Conservation (phyloP, 2,888 invertebrate genomes). For the Argynnis bischoffii region DNA sequence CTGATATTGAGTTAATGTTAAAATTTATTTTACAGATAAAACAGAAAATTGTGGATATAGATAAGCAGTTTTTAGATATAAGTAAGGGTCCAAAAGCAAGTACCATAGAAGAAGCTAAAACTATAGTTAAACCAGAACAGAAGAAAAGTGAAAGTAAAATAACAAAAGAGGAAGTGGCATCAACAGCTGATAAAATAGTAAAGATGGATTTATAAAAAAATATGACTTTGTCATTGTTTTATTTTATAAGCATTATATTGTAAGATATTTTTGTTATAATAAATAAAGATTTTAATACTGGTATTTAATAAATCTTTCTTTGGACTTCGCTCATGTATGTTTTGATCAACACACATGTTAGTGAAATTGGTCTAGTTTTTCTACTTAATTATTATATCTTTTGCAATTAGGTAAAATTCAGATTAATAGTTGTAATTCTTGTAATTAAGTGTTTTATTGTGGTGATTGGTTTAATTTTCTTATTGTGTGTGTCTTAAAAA, state of each 20-base stretch:
- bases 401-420: too few species aligned
- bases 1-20: background rate
- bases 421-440: too few species aligned
- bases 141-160: conserved; percentile 56
- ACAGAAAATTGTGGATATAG: conserved; percentile 70
- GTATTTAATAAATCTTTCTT: too few species aligned
- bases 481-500: too few species aligned
- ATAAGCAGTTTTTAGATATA: conserved; percentile 69
- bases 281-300: background rate
- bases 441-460: too few species aligned
- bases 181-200: conserved; percentile 60
- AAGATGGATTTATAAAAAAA: conserved; percentile 69
- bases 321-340: too few species aligned
- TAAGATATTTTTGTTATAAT: conserved; percentile 1
- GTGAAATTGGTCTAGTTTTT: too few species aligned
- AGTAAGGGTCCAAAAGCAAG: conserved; percentile 54
- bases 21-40: conserved; percentile 58
- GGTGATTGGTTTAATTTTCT: too few species aligned
- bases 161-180: conserved; percentile 64
- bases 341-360: too few species aligned
- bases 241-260: background rate
- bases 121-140: conserved; percentile 46
- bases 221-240: background rate
- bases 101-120: conserved; percentile 43
- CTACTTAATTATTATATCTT: too few species aligned